phyloP scores from a whole-genome alignment of 1,140 invertebrate species.

The Pseudobourletiella spinata region DNA sequence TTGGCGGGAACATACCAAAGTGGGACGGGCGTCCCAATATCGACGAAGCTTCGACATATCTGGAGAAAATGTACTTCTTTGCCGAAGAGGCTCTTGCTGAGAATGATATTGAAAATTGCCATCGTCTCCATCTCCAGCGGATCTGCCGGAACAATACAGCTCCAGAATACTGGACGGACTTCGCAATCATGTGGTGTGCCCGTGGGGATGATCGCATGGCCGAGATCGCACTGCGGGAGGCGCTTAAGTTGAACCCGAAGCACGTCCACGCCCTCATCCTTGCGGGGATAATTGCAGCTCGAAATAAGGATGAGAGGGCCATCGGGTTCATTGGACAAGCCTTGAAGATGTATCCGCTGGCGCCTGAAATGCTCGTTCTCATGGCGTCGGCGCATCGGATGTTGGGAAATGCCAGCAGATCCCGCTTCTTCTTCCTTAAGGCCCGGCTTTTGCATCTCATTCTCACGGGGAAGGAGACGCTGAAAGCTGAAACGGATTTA shows the following conservation, averaged over 20 bases:
- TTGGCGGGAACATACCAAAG: neutral
- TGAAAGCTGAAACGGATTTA: neutral
- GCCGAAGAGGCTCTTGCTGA: slow-evolving; percentile 19
- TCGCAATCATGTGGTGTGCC: slow-evolving; percentile 24
- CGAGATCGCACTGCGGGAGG: slow-evolving; percentile 25
- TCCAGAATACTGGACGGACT: slow-evolving; percentile 18
- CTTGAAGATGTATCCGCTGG: slow-evolving; percentile 7
- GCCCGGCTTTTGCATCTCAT: slow-evolving; percentile 16
- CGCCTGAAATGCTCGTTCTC: slow-evolving; percentile 25
- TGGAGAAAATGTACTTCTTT: slow-evolving; percentile 9
- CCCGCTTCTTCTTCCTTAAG: slow-evolving; percentile 22
- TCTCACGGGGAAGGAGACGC: slow-evolving; percentile 6
- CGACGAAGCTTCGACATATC: neutral
- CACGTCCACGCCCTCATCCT: slow-evolving; percentile 18
- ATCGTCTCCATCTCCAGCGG: slow-evolving; percentile 24
- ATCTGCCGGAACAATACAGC: slow-evolving; percentile 15
- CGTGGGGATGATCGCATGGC: slow-evolving; percentile 18
- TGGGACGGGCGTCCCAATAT: neutral
- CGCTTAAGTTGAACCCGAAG: slow-evolving; percentile 13
- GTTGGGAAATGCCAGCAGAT: slow-evolving; percentile 12
- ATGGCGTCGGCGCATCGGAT: slow-evolving; percentile 10
- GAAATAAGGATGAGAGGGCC: slow-evolving; percentile 18
- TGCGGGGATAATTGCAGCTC: slow-evolving; percentile 15
- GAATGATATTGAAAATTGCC: slow-evolving; percentile 23
- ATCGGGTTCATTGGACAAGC: slow-evolving; percentile 8